These are phyloP conservation scores for Onthophagus sagittarius DNA, from an alignment of 2,888 invertebrate genomes.

Conservation along the genomic window DNA sequence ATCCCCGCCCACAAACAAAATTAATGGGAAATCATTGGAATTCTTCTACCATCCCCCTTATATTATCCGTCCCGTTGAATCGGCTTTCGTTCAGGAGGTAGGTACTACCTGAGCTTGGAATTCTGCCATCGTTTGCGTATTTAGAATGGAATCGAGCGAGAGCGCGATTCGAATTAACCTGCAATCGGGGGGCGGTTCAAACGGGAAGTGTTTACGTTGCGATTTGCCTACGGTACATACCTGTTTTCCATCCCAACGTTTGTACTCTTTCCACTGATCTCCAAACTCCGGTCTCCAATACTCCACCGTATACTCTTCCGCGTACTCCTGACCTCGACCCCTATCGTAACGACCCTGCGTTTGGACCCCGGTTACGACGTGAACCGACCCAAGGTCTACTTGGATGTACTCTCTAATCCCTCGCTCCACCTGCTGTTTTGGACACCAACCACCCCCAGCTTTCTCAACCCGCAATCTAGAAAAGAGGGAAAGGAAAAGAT, in stretches of 20 bases:
- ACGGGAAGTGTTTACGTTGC: conserved; percentile 10
- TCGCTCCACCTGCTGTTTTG: conserved; percentile 60
- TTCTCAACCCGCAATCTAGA: conserved; percentile 64
- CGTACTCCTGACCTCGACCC: conserved; percentile 71
- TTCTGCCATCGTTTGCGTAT: conserved; percentile 11
- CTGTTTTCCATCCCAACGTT: conserved; percentile 63
- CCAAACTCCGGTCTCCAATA: conserved; percentile 58
- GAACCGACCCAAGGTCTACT: conserved; percentile 59
- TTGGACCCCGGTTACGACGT: conserved; percentile 67
- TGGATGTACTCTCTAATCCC: conserved; percentile 65
- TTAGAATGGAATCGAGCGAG: conserved; percentile 15
- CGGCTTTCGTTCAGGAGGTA: not conserved
- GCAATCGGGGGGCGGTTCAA: not conserved
- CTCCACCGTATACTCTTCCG: conserved; percentile 67
- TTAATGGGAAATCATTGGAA: not conserved
- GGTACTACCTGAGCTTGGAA: not conserved
- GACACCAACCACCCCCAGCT: conserved; percentile 77
- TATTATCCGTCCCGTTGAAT: not conserved
- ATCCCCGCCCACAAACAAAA: not conserved
- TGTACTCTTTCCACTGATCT: conserved; percentile 61
- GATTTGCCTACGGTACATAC: conserved; percentile 45
- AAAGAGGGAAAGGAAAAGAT: conserved; percentile 26
- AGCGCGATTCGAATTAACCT: not conserved
- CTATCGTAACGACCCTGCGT: conserved; percentile 75
- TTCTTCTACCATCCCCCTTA: not conserved